Evolutionary conservation across 1,140 invertebrate genomes (phyloP), one percentile per base, ranked within the genome.

Genomic region (Magallana gigas): DNA sequence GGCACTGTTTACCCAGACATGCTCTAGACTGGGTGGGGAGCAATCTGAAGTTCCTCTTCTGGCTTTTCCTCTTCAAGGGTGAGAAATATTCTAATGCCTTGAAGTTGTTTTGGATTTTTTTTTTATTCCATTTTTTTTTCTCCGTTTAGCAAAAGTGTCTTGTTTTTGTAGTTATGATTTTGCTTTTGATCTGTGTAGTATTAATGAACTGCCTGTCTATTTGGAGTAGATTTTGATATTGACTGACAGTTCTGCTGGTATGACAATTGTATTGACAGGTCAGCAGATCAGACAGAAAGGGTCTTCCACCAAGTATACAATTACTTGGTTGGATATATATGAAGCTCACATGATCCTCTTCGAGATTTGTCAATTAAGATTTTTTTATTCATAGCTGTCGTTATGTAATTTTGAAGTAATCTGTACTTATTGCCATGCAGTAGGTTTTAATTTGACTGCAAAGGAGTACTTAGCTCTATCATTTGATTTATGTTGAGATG

Each of bases 11-110:
- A 76, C 68, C 68, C 23, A 76, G 68, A 76, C 68, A 11, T 9
- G 68, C 68, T 36, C 68, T 11, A 76, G 68, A 76, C 68, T 23
- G 68, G 68, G 68, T 76, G 68, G 68, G 68, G 23, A 76, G 68
- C 68, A 76, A 29, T 9, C 18, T 23, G 7, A 76, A 29, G 68
- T 11, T 12, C 36, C 68, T 76, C 68, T 23, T 76, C 68, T 29
- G 14, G 36, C 68, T 76, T 76, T 48, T 8, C 18, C 23, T 29
- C 68, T 36, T 76, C 8, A 76, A 76, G 23, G 68, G 68, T 76
- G 68, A 29, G 68, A 76, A 76, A 76, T 23, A 23, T 76, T 76
- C 68, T 76, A 23, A 76, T 29, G 8, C 36, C 68, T 29, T 18
- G 23, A 76, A 29, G 23, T 48, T 8, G 23, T 29, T 76, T 36